Evolutionary conservation across 1,140 invertebrate species (phyloP), one percentile per base, ranked within the genome.

Genomic region (Vollenhovia emeryi): DNA sequence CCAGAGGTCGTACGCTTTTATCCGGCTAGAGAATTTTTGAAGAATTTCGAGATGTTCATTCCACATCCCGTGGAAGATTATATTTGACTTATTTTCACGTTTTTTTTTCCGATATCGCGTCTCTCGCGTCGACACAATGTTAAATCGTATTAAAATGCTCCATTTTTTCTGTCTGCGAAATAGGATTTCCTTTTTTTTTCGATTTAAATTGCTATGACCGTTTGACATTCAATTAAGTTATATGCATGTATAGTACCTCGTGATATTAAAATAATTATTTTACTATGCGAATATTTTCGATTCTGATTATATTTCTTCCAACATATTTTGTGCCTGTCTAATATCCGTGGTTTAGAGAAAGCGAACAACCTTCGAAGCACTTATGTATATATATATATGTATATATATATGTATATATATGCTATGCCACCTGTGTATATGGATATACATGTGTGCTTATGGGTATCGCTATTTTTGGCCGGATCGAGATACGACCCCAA

Each of bases 401-500:
- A n/a, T 30, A 18, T 80, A 55, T 55, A 50, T 50, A 79, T 9
- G 4, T 79, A 43, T 2, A 50, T n/a, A 50, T 50, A 50, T 50
- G 18, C 57, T 66, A 5, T n/a, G 8, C 4, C 50, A 68, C 7
- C 11, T 71, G 27, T 73, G 55, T 40, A 27, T 52, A 27, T 36
- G 6, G 5, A 21, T 40, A 52, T 27, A 50, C 40, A 27, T 43
- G 15, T 55, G 52, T 57, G 30, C 60, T 76, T 86, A 48, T 83
- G 59, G 50, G 50, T 66, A 50, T 50, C 55, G 62, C 52, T 89
- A 88, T 91, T 92, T 87, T 89, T 59, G 71, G 57, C n/a, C 57
- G 55, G 71, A 88, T 91, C 83, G 48, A 80, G 86, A 79, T 85
- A 69, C 71, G 52, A 79, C 15, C 48, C 66, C 52, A 59, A 18